A percentile compares a stretch with the other conserved stretches of the same genome.
Evolutionary conservation across 2,888 invertebrate species (phyloP).

Genomic region (Fragum sueziense): DNA sequence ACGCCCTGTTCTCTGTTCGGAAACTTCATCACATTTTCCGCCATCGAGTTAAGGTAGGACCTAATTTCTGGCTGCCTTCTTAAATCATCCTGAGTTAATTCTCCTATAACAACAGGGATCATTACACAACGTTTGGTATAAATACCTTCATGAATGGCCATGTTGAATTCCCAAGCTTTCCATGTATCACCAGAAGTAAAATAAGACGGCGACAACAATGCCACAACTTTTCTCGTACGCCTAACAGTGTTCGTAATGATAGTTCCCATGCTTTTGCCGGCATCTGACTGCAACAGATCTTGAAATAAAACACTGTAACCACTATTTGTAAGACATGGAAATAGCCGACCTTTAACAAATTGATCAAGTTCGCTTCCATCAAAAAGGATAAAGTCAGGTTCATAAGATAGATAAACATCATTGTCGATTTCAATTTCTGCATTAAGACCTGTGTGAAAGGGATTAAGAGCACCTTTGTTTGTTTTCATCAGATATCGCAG

Average conservation of each 20-base stretch:
- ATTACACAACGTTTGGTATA: conserved; percentile 43
- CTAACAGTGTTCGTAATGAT: conserved; percentile 31
- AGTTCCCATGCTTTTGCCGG: conserved; percentile 11
- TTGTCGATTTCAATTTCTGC: conserved; percentile 5
- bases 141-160: conserved; percentile 48
- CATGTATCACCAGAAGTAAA: conserved; percentile 29
- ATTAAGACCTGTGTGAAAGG: conserved; percentile 31
- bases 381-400: background rate
- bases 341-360: conserved; percentile 16
- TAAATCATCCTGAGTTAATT: conserved; percentile 7
- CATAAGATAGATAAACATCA: conserved; percentile 41
- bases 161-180: conserved; percentile 52
- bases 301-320: conserved; percentile 19
- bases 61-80: conserved; percentile 22
- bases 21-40: background rate
- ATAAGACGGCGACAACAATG: conserved; percentile 27
- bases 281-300: conserved; percentile 16
- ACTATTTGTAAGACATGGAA: background rate
- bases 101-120: conserved; percentile 33
- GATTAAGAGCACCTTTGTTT: conserved; percentile 28
- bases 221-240: conserved; percentile 35
- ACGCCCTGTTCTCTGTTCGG: background rate
- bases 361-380: background rate
- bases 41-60: conserved; percentile 12
- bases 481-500: conserved; percentile 30